Conservation (phyloP, 2,797 vertebrate species). For the Peromyscus melanophrys region DNA sequence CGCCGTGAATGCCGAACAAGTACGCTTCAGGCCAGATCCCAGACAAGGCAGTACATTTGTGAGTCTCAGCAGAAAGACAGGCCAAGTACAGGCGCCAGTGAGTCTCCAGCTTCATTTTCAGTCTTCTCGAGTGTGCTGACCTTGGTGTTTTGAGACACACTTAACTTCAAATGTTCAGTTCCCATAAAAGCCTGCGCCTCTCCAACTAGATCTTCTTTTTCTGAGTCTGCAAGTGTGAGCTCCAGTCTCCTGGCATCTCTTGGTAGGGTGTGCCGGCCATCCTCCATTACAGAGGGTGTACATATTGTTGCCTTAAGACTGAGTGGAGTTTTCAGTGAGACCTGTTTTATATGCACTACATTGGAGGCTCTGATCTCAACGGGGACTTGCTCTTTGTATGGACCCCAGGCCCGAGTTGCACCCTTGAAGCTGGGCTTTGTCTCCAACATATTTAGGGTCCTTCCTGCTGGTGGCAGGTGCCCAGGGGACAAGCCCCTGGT, state of each 20-base stretch:
- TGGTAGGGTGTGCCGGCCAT: not conserved
- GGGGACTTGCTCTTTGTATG: not conserved
- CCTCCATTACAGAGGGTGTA: not conserved
- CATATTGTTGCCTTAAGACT: rapidly evolving
- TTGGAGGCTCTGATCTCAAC: rapidly evolving
- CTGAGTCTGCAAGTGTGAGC: not conserved
- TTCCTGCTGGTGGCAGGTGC: not conserved
- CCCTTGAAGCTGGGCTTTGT: not conserved
- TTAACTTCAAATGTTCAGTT: not conserved
- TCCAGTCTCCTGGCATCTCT: not conserved
- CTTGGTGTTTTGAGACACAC: not conserved
- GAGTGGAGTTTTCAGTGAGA: not conserved
- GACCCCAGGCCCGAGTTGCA: not conserved
- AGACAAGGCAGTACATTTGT: rapidly evolving
- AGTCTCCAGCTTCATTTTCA: not conserved
- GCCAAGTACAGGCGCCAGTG: rapidly evolving
- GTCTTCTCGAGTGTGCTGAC: not conserved
- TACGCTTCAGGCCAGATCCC: not conserved
- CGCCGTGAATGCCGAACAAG: not conserved
- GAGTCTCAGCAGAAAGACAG: not conserved
- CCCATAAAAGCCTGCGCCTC: not conserved
- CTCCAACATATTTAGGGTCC: not conserved
- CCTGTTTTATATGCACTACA: not conserved
- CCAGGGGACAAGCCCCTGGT: rapidly evolving
- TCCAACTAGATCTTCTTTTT: not conserved